Base-by-base conservation (phyloP, 2,888 invertebrate genomes). In the Encarsia formosa region DNA sequence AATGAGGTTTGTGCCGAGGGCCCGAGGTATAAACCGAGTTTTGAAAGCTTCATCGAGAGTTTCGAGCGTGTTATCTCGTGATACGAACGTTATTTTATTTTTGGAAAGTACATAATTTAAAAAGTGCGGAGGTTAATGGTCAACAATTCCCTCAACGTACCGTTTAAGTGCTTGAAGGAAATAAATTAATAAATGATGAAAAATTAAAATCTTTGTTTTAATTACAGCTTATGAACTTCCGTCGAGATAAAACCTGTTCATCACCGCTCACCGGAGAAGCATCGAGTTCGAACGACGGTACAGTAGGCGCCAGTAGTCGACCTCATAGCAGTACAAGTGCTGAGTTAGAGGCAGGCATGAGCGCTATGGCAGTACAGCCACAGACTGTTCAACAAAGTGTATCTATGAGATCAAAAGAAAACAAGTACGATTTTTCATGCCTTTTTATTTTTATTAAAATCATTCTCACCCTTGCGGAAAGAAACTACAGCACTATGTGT, bases 301-400 rank as follows among this genome's bases (percentile, higher is more conserved):
- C 64, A 13, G 60, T 67, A 3, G 80, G 79, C 52, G 78, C 77
- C 53, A 80, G 79, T 57, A 84, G 84, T 62, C 78, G 86, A 39
- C 85, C 85, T 3, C 85, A 85, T 51, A 85, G 84, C 65, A 83
- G 84, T 24, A 85, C 85, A 11, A 85, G 85, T 62, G 85, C 85
- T 1, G 85, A 85, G 68, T 67, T 85, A 20, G 85, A 85, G 60
- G 77, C 80, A 49, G 78, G 81, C 46, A 78, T 84, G 72, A 77
- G 75, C 51, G 75, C 77, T 15, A 58, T 84, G 42, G 76, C 75
- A 41, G 69, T 83, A 42, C 72, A 71, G 35, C 68, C 72, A 16
- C 78, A 76, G 39, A 76, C 68, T 24, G 64, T 69, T 34, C 69
- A 67, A 55, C 72, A 77, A 43, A 68, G 76, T 45, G 75, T 75